Conservation (phyloP, 2,888 invertebrate species). For the Lepas anatifera region DNA sequence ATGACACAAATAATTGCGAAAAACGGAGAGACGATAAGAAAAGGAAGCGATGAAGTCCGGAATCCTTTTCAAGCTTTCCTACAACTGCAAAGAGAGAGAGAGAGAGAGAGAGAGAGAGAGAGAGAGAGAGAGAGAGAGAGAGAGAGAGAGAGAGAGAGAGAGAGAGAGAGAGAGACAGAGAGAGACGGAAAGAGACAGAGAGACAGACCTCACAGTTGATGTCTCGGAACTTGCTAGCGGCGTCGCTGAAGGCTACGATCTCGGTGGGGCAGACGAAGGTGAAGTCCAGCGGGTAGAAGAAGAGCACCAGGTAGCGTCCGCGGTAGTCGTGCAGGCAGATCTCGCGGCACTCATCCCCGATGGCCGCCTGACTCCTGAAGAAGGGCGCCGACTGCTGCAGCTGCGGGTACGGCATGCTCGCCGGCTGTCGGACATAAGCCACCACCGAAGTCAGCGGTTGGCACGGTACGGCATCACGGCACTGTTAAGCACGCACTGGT, state of each 20-base stretch:
- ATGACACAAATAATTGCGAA: too few species aligned
- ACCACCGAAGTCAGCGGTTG: too few species aligned
- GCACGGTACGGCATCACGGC: too few species aligned
- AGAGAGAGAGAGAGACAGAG: neutral
- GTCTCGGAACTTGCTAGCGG: conserved; percentile 29
- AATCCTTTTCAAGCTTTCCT: too few species aligned
- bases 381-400: conserved; percentile 72
- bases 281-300: conserved; percentile 51
- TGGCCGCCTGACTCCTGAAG: conserved; percentile 73
- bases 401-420: too few species aligned
- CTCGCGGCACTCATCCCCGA: conserved; percentile 72
- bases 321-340: conserved; percentile 42
- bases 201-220: conserved; percentile 31
- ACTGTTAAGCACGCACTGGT: too few species aligned
- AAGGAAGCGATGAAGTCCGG: too few species aligned
- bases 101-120: neutral
- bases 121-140: neutral
- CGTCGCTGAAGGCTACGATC: conserved; percentile 44
- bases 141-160: too few species aligned
- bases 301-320: conserved; percentile 45
- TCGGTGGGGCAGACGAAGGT: conserved; percentile 40
- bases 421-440: too few species aligned
- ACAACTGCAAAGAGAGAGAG: neutral
- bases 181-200: neutral
- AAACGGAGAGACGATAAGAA: too few species aligned